Evolutionary conservation across 2,888 invertebrate genomes (phyloP).

Genomic region (Volucella inflata): DNA sequence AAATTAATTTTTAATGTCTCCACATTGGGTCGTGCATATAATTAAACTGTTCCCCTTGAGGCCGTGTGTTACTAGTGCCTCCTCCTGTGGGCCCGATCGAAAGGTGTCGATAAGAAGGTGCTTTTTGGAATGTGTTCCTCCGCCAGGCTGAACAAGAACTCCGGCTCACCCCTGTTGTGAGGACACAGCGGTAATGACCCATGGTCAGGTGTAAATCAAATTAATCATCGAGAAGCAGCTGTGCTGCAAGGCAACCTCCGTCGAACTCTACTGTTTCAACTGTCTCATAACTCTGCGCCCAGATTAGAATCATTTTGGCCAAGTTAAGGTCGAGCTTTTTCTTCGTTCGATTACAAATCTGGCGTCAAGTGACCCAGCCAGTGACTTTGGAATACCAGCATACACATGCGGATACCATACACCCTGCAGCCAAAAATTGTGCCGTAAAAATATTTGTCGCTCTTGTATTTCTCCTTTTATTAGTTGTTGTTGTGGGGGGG

Average conservation of each 20-base stretch:
- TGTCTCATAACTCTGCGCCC: conserved; percentile 23
- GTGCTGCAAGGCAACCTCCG: not conserved
- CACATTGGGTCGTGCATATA: conserved; percentile 41
- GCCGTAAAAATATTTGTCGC: conserved; percentile 16
- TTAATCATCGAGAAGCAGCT: conserved; percentile 58
- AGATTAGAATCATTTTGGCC: conserved; percentile 37
- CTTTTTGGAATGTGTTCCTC: conserved; percentile 33
- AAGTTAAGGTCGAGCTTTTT: conserved; percentile 55
- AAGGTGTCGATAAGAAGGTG: conserved; percentile 67
- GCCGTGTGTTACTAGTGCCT: conserved; percentile 1
- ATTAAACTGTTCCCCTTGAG: conserved; percentile 44
- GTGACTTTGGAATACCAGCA: not conserved
- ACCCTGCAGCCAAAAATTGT: conserved; percentile 10
- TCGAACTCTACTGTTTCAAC: not conserved
- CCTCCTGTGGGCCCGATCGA: conserved; percentile 52
- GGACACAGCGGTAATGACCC: conserved; percentile 56
- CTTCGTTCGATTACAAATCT: conserved; percentile 20
- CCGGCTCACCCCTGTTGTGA: conserved; percentile 43
- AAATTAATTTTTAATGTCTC: conserved; percentile 63
- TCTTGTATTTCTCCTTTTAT: conserved; percentile 47
- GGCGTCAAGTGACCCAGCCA: conserved; percentile 26
- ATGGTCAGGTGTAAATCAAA: conserved; percentile 66
- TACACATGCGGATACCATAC: too few species aligned
- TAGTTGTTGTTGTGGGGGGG: conserved; percentile 16
- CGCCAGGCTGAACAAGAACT: not conserved